Evolutionary conservation across 2,797 vertebrate species (phyloP).

Genomic region (Trematomus bernacchii): DNA sequence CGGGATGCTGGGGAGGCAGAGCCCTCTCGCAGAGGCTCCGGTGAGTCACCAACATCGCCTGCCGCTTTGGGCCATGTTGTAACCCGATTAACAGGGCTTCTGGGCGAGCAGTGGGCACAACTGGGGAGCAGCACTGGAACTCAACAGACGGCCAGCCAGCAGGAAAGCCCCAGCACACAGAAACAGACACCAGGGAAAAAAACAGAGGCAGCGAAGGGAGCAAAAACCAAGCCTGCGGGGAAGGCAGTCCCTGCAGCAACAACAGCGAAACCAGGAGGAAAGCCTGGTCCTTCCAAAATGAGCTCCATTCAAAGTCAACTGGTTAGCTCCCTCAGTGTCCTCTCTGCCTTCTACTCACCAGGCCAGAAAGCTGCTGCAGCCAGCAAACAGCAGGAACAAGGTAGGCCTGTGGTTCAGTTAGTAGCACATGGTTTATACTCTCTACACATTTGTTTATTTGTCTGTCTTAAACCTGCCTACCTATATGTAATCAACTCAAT

Average conservation of each 20-base stretch:
- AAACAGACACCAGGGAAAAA: constrained; percentile 82
- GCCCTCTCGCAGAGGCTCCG: constrained; percentile 69
- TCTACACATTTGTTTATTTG: constrained; percentile 15
- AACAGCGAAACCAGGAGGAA: constrained; percentile 78
- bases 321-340: constrained; percentile 94
- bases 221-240: constrained; percentile 69
- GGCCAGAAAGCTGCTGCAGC: constrained; percentile 83
- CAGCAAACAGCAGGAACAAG: constrained; percentile 85
- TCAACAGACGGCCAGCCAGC: constrained; percentile 83
- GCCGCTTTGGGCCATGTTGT: constrained; percentile 94
- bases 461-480: constrained; percentile 18
- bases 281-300: constrained; percentile 91
- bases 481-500: constrained; percentile 8
- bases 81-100: constrained; percentile 94
- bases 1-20: constrained; percentile 56
- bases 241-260: constrained; percentile 68
- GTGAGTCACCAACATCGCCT: constrained; percentile 83
- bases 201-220: constrained; percentile 72
- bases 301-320: constrained; percentile 97
- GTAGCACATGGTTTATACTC: constrained; percentile 7
- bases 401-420: constrained; percentile 68
- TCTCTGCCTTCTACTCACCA: constrained; percentile 94
- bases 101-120: constrained; percentile 97
- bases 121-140: constrained; percentile 87
- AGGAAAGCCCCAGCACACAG: constrained; percentile 84